Percentiles rank a stretch among this genome's conserved stretches.
These are phyloP conservation scores for Varanus komodoensis DNA, from an alignment of 2,113 vertebrate genomes.

Conservation along the genomic window DNA sequence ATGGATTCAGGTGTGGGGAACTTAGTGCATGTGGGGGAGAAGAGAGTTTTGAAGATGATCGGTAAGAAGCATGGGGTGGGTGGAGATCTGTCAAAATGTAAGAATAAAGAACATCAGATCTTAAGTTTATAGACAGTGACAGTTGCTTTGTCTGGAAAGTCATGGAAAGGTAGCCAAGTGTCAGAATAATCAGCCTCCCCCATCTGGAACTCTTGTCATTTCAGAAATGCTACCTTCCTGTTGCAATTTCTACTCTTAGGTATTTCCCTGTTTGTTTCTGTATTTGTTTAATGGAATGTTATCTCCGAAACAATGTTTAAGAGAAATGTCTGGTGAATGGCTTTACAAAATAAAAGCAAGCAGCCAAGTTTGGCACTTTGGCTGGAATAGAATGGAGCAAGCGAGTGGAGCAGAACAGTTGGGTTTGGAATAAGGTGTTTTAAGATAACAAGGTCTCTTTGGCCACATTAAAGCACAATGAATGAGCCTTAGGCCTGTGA, in stretches of 20 bases:
- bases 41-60: no score
- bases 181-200: not conserved
- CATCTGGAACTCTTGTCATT: not conserved
- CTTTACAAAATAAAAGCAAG: not conserved
- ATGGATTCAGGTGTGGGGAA: no score
- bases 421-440: not conserved
- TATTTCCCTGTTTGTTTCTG: not conserved
- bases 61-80: not conserved
- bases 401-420: not conserved
- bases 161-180: not conserved
- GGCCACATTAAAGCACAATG: not conserved
- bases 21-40: no score
- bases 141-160: slow-evolving; percentile 3
- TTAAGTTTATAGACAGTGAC: not conserved
- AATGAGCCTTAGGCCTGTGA: not conserved
- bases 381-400: not conserved
- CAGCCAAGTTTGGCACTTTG: not conserved
- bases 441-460: not conserved
- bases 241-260: not conserved
- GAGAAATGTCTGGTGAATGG: not conserved
- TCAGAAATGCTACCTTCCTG: not conserved
- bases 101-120: no score
- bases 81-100: no score
- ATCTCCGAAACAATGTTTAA: not conserved
- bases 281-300: not conserved